Evolutionary conservation across 2,797 vertebrate genomes (phyloP).

Genomic region (Cryptoprocta ferox): DNA sequence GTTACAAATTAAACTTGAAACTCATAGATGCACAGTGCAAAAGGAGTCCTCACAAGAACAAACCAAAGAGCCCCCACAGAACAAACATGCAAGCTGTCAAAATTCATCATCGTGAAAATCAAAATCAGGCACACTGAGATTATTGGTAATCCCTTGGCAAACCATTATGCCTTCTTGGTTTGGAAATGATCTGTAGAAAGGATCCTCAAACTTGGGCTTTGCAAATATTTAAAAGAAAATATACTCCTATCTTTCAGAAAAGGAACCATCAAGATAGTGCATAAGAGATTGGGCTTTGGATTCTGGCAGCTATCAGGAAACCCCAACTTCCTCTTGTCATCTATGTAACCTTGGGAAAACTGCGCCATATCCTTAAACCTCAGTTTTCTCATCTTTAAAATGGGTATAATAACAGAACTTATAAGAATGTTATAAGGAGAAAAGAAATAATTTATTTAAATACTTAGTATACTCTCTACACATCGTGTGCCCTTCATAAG

Average conservation of each 20-base stretch:
- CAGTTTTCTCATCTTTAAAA: conserved; percentile 50
- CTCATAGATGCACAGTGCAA: background rate
- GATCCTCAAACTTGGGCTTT: background rate
- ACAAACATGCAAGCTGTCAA: background rate
- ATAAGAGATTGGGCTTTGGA: background rate
- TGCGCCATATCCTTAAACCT: background rate
- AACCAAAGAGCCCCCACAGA: background rate
- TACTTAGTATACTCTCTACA: background rate
- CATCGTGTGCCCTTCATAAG: background rate
- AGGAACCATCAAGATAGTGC: background rate
- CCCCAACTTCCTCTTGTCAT: background rate
- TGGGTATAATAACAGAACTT: background rate
- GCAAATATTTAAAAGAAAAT: background rate
- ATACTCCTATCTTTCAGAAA: background rate
- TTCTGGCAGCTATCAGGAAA: background rate
- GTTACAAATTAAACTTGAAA: background rate
- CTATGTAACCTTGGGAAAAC: background rate
- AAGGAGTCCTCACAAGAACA: background rate
- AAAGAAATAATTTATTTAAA: background rate
- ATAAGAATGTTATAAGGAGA: background rate
- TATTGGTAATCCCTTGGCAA: background rate
- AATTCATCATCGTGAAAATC: background rate
- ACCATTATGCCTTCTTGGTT: background rate
- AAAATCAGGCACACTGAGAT: background rate
- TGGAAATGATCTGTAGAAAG: background rate